Evolutionary conservation across 2,888 invertebrate species (phyloP).

Genomic region (Altica lythri): DNA sequence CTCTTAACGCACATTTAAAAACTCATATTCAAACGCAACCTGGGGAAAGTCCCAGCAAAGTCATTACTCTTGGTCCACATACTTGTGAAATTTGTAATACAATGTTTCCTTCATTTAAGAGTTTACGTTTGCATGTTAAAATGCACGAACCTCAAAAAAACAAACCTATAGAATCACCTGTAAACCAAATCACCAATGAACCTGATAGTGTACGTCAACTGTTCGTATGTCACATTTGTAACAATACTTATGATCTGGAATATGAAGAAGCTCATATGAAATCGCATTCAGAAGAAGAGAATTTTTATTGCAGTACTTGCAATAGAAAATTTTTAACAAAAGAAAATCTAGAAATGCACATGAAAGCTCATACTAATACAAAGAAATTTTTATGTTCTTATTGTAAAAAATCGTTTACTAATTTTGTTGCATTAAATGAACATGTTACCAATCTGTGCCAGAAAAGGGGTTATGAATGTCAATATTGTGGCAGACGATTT

Average conservation of each 20-base stretch:
- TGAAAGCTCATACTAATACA: conserved; percentile 67
- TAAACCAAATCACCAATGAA: conserved; percentile 46
- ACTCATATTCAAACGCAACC: conserved; percentile 57
- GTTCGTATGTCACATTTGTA: conserved; percentile 59
- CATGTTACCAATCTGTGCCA: conserved; percentile 38
- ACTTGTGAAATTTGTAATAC: conserved; percentile 71
- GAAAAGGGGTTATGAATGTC: conserved; percentile 67
- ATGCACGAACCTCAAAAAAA: conserved; percentile 74
- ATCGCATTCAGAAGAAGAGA: conserved; percentile 65
- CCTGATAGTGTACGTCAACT: conserved; percentile 46
- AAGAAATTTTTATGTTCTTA: conserved; percentile 58
- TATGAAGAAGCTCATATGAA: conserved; percentile 68
- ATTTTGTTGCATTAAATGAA: conserved; percentile 40
- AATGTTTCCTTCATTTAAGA: conserved; percentile 68
- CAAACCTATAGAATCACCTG: conserved; percentile 60
- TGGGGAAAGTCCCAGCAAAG: conserved; percentile 31
- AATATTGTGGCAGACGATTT: conserved; percentile 74
- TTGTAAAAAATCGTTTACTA: conserved; percentile 54
- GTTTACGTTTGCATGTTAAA: conserved; percentile 69
- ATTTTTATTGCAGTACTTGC: conserved; percentile 69
- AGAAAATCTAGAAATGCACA: conserved; percentile 73
- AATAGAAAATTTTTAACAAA: conserved; percentile 72
- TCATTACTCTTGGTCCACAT: conserved; percentile 53
- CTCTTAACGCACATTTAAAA: conserved; percentile 66
- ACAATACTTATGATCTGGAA: conserved; percentile 58